Evolutionary conservation across 2,888 invertebrate genomes (phyloP).

Genomic region (Noctua janthina): DNA sequence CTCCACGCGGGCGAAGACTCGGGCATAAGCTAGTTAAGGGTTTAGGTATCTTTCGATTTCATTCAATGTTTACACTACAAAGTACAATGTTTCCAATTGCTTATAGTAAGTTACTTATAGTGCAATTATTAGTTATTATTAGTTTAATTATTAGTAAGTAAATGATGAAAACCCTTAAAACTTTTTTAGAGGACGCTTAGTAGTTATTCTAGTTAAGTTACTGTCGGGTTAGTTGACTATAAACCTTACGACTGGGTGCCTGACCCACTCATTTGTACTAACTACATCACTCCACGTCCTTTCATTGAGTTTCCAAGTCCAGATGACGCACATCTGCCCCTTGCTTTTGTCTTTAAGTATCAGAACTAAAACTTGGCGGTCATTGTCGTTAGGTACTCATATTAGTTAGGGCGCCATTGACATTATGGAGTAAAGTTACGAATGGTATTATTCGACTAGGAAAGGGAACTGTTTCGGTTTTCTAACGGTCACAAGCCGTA

Average conservation of each 20-base stretch:
- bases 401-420: neutral
- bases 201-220: neutral
- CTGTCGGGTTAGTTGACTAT: neutral
- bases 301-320: conserved; percentile 21
- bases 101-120: neutral
- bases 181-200: too few species aligned
- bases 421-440: neutral
- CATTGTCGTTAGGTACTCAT: neutral
- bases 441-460: neutral
- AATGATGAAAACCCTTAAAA: too few species aligned
- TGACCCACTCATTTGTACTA: conserved; percentile 28
- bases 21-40: neutral
- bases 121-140: too few species aligned
- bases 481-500: too few species aligned
- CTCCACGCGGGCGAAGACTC: neutral
- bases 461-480: too few species aligned
- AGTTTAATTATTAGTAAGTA: too few species aligned
- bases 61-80: neutral
- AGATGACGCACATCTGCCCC: conserved; percentile 22
- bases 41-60: neutral
- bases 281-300: conserved; percentile 21
- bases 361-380: neutral
- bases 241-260: conserved; percentile 32
- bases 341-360: conserved; percentile 10
- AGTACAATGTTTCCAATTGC: neutral